Percentiles rank a stretch among this genome's conserved stretches.
phyloP scores from a whole-genome alignment of 2,797 vertebrate species.

The Heliangelus exortis region DNA sequence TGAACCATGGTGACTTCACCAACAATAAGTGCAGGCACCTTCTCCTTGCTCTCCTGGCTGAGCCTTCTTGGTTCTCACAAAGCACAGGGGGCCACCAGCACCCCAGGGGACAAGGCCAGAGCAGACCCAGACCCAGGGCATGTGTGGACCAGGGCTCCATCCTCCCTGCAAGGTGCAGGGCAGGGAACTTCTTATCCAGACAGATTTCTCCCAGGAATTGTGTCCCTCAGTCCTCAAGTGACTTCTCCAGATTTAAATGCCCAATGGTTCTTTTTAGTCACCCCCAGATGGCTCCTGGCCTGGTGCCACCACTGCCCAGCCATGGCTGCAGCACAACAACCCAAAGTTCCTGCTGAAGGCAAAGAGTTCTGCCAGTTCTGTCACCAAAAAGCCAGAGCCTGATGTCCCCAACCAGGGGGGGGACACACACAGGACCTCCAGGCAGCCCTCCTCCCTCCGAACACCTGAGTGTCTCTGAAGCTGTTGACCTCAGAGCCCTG shows the following conservation, averaged over 20 bases:
- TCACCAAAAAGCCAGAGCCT: background rate
- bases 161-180: background rate
- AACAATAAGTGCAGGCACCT: fast-evolving
- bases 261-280: fast-evolving
- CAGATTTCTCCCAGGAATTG: background rate
- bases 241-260: background rate
- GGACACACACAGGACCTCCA: background rate
- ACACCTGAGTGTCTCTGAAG: background rate
- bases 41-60: background rate
- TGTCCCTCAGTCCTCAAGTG: background rate
- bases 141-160: fast-evolving
- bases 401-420: background rate
- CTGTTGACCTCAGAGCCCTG: background rate
- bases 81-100: background rate
- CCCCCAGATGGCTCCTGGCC: background rate
- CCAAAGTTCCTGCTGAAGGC: background rate
- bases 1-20: fast-evolving
- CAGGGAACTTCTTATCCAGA: fast-evolving
- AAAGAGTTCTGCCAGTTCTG: background rate
- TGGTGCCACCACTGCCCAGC: fast-evolving
- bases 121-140: background rate
- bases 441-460: background rate
- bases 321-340: background rate
- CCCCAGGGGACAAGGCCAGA: background rate
- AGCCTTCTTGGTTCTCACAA: background rate